Percentiles rank a stretch among this genome's conserved stretches.
phyloP scores from a whole-genome alignment of 2,797 vertebrate genomes.

The Falco concolor region DNA sequence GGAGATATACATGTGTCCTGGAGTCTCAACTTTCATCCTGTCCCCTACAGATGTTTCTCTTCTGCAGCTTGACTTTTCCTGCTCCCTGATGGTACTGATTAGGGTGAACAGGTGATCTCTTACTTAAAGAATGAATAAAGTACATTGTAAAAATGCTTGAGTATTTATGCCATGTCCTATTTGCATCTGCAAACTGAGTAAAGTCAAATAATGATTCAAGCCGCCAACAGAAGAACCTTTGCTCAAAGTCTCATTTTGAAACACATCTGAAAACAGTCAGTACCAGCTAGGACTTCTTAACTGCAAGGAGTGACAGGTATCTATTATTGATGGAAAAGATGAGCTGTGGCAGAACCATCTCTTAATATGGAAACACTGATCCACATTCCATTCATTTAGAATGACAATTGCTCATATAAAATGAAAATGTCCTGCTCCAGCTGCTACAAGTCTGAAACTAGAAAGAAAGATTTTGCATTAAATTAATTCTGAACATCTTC shows the following conservation, averaged over 20 bases:
- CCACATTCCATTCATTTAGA: not conserved
- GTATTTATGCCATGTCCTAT: not conserved
- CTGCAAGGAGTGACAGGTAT: not conserved
- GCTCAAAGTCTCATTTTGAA: not conserved
- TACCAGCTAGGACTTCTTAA: not conserved
- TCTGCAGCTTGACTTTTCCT: not conserved
- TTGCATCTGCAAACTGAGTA: not conserved
- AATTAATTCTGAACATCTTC: not conserved
- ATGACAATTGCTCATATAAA: not conserved
- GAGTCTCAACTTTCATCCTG: not conserved
- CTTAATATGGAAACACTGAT: not conserved
- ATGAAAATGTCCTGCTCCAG: not conserved
- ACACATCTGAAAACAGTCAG: not conserved
- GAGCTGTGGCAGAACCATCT: not conserved
- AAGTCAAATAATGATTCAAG: not conserved
- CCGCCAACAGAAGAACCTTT: not conserved
- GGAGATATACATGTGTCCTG: not conserved
- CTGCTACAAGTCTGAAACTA: not conserved
- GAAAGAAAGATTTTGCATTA: not conserved
- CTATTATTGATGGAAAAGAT: conserved; percentile 19
- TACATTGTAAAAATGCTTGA: not conserved
- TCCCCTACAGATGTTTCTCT: not conserved
- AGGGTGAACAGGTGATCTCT: not conserved
- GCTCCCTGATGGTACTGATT: not conserved
- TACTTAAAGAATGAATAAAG: not conserved